Evolutionary conservation across 2,797 vertebrate species (phyloP).

Genomic region (Acanthurus lineatus): DNA sequence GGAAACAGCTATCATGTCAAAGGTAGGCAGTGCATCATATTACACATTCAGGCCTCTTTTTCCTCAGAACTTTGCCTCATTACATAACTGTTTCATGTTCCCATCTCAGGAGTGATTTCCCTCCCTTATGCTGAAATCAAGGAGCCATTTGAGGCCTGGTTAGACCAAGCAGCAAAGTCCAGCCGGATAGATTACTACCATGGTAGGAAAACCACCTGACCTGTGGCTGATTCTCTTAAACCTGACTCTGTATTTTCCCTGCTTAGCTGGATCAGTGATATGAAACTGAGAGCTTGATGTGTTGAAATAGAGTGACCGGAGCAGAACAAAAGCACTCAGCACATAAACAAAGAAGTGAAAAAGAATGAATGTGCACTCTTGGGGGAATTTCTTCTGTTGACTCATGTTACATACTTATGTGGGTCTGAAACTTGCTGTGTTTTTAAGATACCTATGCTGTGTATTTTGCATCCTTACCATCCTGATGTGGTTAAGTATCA

Average conservation of each 20-base stretch:
- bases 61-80: background rate
- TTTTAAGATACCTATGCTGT: background rate
- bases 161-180: slow-evolving; percentile 81
- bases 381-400: background rate
- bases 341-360: slow-evolving; percentile 58
- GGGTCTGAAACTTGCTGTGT: slow-evolving; percentile 2
- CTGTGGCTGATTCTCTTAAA: background rate
- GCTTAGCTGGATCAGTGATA: slow-evolving; percentile 25
- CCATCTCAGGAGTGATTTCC: slow-evolving; percentile 83
- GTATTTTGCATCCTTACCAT: background rate
- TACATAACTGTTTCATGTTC: background rate
- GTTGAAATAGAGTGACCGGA: slow-evolving; percentile 44
- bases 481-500: background rate
- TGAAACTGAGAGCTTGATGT: slow-evolving; percentile 68
- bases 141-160: slow-evolving; percentile 91
- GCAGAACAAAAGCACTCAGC: slow-evolving; percentile 21
- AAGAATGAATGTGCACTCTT: slow-evolving; percentile 11
- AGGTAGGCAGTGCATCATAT: slow-evolving; percentile 55
- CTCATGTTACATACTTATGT: slow-evolving; percentile 31
- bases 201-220: slow-evolving; percentile 65
- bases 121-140: slow-evolving; percentile 89
- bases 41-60: too few relatives aligned
- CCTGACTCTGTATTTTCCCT: slow-evolving; percentile 16
- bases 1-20: slow-evolving; percentile 78
- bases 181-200: slow-evolving; percentile 87